Percentiles rank a stretch among this genome's conserved stretches.
Evolutionary conservation across 2,113 vertebrate genomes (phyloP).

Genomic region (Aix galericulata): DNA sequence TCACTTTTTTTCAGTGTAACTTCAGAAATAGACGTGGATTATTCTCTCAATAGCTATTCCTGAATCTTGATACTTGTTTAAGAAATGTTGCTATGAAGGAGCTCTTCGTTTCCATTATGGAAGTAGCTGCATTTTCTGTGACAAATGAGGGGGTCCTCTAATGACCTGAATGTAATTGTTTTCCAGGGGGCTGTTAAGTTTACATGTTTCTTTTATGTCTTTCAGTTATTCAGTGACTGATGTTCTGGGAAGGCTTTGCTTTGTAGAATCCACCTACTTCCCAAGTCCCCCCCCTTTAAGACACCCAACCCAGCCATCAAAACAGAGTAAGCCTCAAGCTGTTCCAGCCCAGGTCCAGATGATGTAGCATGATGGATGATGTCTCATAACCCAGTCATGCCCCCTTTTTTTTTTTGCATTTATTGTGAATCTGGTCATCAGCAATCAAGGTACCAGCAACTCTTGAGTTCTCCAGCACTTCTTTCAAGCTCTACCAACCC

Average conservation of each 20-base stretch:
- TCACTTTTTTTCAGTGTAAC: neutral
- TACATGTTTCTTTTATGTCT: neutral
- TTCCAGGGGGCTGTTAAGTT: slow-evolving; percentile 25
- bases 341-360: neutral
- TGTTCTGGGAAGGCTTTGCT: slow-evolving; percentile 12
- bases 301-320: neutral
- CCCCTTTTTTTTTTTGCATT: neutral
- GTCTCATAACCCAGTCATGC: fast-evolving
- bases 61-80: neutral
- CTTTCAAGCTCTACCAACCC: neutral
- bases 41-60: neutral
- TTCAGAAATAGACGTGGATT: neutral
- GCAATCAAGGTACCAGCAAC: neutral
- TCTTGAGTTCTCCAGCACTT: neutral
- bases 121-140: slow-evolving; percentile 23
- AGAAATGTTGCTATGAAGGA: neutral
- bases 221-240: slow-evolving; percentile 32
- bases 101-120: neutral
- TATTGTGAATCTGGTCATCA: neutral
- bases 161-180: slow-evolving; percentile 22
- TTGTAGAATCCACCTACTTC: neutral
- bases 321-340: neutral
- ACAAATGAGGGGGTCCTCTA: slow-evolving; percentile 14
- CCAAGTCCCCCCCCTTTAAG: neutral
- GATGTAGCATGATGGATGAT: neutral